These are phyloP conservation scores for Leptonema lineaticorne DNA, from an alignment of 1,140 invertebrate species.

Conservation along the genomic window DNA sequence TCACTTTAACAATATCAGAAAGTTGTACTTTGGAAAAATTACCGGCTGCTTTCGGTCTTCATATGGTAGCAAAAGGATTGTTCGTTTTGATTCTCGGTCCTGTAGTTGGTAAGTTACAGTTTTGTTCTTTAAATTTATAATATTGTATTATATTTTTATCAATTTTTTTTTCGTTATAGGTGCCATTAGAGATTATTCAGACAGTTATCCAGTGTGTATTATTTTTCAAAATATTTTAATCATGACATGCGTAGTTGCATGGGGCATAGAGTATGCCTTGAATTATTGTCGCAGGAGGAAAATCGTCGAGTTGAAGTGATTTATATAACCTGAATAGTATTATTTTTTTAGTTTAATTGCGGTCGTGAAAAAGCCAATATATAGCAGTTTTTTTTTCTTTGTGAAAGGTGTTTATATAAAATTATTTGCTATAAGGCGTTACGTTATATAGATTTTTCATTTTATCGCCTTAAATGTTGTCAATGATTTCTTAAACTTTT, in stretches of 20 bases:
- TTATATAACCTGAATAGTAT: too few species aligned
- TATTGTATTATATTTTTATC: neutral
- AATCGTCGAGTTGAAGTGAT: slow-evolving; percentile 49
- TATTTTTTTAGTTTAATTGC: too few species aligned
- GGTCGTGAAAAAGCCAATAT: too few species aligned
- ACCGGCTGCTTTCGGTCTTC: slow-evolving; percentile 72
- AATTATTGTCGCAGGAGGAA: slow-evolving; percentile 49
- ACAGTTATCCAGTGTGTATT: slow-evolving; percentile 69
- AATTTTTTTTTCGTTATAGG: slow-evolving; percentile 54
- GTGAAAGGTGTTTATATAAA: too few species aligned
- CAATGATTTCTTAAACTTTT: too few species aligned
- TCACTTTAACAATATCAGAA: slow-evolving; percentile 73
- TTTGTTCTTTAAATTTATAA: neutral
- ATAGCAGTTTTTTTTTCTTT: too few species aligned
- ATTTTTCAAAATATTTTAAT: slow-evolving; percentile 71
- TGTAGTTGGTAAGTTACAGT: slow-evolving; percentile 61
- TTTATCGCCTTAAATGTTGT: too few species aligned
- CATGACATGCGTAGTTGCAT: slow-evolving; percentile 64
- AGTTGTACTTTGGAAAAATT: slow-evolving; percentile 71
- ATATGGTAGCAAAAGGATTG: slow-evolving; percentile 74
- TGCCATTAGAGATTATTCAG: slow-evolving; percentile 66
- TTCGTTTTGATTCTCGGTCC: slow-evolving; percentile 70
- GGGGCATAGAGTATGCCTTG: slow-evolving; percentile 66
- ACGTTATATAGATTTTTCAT: too few species aligned
- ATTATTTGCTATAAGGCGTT: too few species aligned